phyloP scores from a whole-genome alignment of 92 coral and sea anemone genomes.

The Micromussa lordhowensis region DNA sequence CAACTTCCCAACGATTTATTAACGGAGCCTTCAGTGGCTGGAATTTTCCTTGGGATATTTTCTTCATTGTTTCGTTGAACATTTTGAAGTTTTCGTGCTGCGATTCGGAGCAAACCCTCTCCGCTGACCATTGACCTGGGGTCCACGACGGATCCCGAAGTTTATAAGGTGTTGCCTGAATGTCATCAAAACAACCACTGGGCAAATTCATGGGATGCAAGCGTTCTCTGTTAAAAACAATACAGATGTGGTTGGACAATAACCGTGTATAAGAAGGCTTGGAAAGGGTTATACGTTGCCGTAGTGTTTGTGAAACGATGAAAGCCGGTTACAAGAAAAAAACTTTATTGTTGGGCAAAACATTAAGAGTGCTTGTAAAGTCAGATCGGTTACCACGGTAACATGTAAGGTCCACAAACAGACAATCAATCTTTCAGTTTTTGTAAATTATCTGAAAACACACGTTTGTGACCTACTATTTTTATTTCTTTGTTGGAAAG shows the following conservation, averaged over 20 bases:
- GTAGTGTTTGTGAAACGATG: no score
- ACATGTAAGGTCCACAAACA: neutral
- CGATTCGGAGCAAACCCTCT: slow-evolving; percentile 23
- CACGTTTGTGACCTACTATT: no score
- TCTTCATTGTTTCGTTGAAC: slow-evolving; percentile 35
- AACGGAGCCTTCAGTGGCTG: slow-evolving; percentile 20
- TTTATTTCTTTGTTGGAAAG: no score
- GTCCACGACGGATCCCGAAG: slow-evolving; percentile 34
- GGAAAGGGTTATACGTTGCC: neutral
- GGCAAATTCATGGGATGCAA: neutral
- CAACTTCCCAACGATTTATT: slow-evolving; percentile 28
- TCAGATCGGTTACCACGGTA: no score
- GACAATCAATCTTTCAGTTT: neutral
- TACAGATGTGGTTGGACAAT: slow-evolving; percentile 28
- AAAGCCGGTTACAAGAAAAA: no score
- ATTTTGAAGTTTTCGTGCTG: slow-evolving; percentile 9
- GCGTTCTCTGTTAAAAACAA: slow-evolving; percentile 31
- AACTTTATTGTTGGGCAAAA: neutral
- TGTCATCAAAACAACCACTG: slow-evolving; percentile 31
- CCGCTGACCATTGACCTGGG: slow-evolving; percentile 44
- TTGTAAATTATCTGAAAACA: no score
- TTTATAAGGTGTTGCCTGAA: slow-evolving; percentile 28
- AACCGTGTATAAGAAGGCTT: slow-evolving; percentile 8
- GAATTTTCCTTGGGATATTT: slow-evolving; percentile 10
- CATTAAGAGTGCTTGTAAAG: neutral